Base-by-base conservation (phyloP, 2,888 invertebrate species). In the Polyommatus iphigenia region DNA sequence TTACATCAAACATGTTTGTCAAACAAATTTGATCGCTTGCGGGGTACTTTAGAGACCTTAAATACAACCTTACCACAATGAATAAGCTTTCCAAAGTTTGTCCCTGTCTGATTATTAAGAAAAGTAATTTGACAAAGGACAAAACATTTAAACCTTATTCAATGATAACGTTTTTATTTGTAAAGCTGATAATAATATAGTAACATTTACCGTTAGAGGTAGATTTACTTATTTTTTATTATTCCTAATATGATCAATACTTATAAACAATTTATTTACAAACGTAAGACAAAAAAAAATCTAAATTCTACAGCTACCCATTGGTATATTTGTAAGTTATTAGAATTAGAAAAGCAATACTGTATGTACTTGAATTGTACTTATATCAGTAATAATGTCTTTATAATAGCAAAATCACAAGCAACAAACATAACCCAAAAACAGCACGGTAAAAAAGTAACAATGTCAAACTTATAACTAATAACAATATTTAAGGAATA, bases 401-500 rank as follows among this genome's bases (percentile, higher is more conserved):
- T 8, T 8, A 59, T 59, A 20, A 57, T 71, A 32, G 29, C 29
- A 71, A 71, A 71, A 71, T 18, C 32, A 71, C 36, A 71, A 32
- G 32, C 15, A 20, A 71, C 24, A 15, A 71, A 71, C 32, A 15
- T 32, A 15, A 18, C 29, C 18, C 15, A 71, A 13, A 36, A 72
- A 72, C 41, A 46, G 13, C 41, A 20, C 20, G 3, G 13, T 73
- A 20, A 46, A 73, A 73, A 46, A 73, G 71, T 41, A 73, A 73
- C 73, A 46, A 46, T 50, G 46, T 73, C 73, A 73, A 41, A 50
- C 24, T 46, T 46, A 73, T 15, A 50, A 41, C 41, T 46, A 41
- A n/a, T n/a, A n/a, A n/a, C n/a, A n/a, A n/a, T 24, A 32, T 3
- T 20, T 36, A 41, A 41, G 29, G 7, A 41, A 10, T 20, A 32